Evolutionary conservation across 2,888 invertebrate genomes (phyloP).

Genomic region (Drosophila subquinaria): DNA sequence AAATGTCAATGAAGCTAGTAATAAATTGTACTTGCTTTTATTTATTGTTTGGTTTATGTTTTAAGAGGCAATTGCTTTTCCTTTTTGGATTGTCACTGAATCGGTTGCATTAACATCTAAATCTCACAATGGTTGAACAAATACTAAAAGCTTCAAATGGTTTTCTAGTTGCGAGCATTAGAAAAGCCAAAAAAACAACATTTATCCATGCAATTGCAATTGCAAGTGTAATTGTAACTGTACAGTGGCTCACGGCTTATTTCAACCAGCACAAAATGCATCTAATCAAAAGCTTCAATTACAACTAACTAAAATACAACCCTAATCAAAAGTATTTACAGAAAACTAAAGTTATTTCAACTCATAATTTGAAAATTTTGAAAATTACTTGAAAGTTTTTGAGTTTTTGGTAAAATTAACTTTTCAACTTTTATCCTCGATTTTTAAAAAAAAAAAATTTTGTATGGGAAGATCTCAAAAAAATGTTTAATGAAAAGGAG

Average conservation of each 20-base stretch:
- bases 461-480: too few relatives aligned
- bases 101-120: slow-evolving; percentile 25
- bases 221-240: slow-evolving; percentile 19
- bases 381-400: too few relatives aligned
- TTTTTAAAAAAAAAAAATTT: too few relatives aligned
- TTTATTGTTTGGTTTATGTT: not conserved
- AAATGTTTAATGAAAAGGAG: too few relatives aligned
- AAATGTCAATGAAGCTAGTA: slow-evolving; percentile 1
- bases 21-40: slow-evolving; percentile 33
- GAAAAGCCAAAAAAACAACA: slow-evolving; percentile 26
- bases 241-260: not conserved
- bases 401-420: too few relatives aligned
- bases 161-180: slow-evolving; percentile 28
- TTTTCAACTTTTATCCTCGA: too few relatives aligned
- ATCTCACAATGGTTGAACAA: slow-evolving; percentile 52
- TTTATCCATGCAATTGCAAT: slow-evolving; percentile 7
- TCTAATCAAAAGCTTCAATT: too few relatives aligned
- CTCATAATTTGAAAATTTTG: too few relatives aligned
- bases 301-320: too few relatives aligned
- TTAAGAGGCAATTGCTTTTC: not conserved
- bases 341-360: too few relatives aligned
- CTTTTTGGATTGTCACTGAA: not conserved
- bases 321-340: too few relatives aligned
- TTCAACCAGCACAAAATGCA: too few relatives aligned
- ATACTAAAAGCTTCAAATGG: slow-evolving; percentile 41